Base-by-base conservation (phyloP, 1,140 invertebrate species). In the Sminthurinus signatus region DNA sequence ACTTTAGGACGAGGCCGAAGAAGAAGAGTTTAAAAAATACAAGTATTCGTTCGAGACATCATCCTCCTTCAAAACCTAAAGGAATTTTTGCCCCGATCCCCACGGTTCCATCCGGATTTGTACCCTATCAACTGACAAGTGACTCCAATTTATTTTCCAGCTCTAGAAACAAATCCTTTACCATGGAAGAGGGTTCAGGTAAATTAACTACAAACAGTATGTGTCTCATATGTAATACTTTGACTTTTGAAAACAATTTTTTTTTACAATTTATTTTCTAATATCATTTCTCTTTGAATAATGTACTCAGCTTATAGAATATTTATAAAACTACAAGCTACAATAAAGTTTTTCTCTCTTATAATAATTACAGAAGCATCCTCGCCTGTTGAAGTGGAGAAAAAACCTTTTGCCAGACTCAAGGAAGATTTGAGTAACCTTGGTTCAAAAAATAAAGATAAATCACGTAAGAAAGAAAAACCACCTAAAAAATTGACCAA, bases 401-500 rank as follows among this genome's bases (percentile, higher is more conserved):
- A 72, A 55, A 69, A 69, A 42, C 61, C 67, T 15, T 72, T 72
- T 58, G 58, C 46, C 19, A 23, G 70, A 21, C 43, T 65, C 0
- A 67, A 70, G 42, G 69, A 70, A 28, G 64, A 63, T 14, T 48
- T 65, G 42, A 46, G 58, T 19, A 60, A 60, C 43, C 28, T 65
- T 3, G 21, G 36, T 15, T 68, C 68, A 39, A 62, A 23, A 32
- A 68, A 71, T 29, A 29, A 29, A 15, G 70, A 71, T 15, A 71
- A 71, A 51, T 5, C 55, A 2, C 17, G 62, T 31, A 54, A 57
- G 27, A 72, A 69, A 50, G 67, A 72, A 25, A 69, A 72, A 29
- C 58, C 67, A 15, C 39, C 66, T 19, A 72, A 72, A 48, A 72
- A 81, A 75, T 76, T 81, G 56, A 75, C 62, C n/a, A 72, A 71